A percentile compares a stretch with the other conserved stretches of the same genome.
Evolutionary conservation across 2,113 vertebrate genomes (phyloP).

Genomic region (Actenoides hombroni): DNA sequence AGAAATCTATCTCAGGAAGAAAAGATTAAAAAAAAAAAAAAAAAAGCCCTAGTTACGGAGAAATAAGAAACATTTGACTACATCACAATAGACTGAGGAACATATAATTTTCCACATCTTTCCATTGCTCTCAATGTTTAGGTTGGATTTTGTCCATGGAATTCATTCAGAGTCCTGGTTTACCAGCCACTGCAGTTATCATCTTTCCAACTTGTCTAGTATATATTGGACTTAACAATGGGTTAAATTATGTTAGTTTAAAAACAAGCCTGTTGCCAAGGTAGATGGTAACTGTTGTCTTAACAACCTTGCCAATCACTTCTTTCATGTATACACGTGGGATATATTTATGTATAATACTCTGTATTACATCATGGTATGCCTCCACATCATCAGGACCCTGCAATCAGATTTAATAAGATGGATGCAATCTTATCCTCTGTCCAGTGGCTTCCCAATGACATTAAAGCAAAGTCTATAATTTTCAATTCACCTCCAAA

Average conservation of each 20-base stretch:
- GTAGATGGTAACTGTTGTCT: neutral
- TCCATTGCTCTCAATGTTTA: neutral
- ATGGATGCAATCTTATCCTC: neutral
- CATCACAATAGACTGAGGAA: neutral
- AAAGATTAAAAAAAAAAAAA: neutral
- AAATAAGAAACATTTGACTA: neutral
- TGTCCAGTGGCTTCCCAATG: neutral
- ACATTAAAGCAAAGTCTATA: neutral
- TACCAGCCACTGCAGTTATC: neutral
- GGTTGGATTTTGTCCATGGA: neutral
- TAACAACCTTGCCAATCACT: neutral
- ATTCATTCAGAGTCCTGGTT: neutral
- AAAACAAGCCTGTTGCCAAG: neutral
- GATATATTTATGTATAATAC: neutral
- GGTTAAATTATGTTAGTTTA: neutral
- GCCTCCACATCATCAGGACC: neutral
- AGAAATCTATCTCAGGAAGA: neutral
- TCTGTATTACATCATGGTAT: neutral
- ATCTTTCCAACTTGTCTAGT: neutral
- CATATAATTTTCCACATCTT: neutral
- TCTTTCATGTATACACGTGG: neutral
- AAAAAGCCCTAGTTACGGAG: neutral
- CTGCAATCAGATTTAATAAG: neutral
- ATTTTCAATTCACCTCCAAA: slow-evolving; percentile 1
- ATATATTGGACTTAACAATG: neutral